Percentiles rank a stretch among this genome's conserved stretches.
Evolutionary conservation across 2,888 invertebrate genomes (phyloP).

Genomic region (Thereva nobilitata): DNA sequence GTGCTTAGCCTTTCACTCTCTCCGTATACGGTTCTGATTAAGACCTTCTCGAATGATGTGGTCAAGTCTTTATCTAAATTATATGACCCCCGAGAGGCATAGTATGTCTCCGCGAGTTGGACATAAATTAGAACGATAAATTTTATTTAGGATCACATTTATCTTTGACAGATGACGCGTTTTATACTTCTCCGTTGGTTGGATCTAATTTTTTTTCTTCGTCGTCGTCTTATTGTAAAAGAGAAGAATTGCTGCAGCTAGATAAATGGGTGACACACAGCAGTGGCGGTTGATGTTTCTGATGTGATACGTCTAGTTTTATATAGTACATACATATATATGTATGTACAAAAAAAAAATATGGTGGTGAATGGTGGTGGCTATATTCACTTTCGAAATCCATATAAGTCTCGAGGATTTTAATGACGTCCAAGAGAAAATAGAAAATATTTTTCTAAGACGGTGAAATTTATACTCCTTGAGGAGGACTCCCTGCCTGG

Average conservation of each 20-base stretch:
- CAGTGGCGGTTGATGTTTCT: slow-evolving; percentile 4
- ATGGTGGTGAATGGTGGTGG: not conserved
- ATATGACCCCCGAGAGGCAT: slow-evolving; percentile 36
- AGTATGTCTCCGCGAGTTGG: slow-evolving; percentile 32
- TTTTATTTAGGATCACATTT: slow-evolving; percentile 43
- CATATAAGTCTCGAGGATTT: not conserved
- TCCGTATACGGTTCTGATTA: slow-evolving; percentile 37
- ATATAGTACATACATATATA: not conserved
- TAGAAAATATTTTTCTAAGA: slow-evolving; percentile 5
- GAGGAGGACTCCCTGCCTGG: slow-evolving; percentile 4
- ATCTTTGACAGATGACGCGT: slow-evolving; percentile 42
- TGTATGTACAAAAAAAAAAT: not conserved
- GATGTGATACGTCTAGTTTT: not conserved
- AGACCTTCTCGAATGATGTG: slow-evolving; percentile 40
- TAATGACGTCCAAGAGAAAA: slow-evolving; percentile 19
- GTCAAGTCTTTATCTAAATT: slow-evolving; percentile 36
- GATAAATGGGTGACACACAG: slow-evolving; percentile 15
- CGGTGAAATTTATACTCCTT: slow-evolving; percentile 22
- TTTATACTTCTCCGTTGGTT: slow-evolving; percentile 26
- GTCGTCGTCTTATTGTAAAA: not conserved
- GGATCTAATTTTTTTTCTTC: too few relatives aligned
- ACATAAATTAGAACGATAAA: slow-evolving; percentile 43
- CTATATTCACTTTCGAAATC: too few relatives aligned
- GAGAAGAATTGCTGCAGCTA: slow-evolving; percentile 18
- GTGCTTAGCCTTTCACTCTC: too few relatives aligned